phyloP scores from a whole-genome alignment of 2,888 invertebrate genomes.

The Lithodes maja region DNA sequence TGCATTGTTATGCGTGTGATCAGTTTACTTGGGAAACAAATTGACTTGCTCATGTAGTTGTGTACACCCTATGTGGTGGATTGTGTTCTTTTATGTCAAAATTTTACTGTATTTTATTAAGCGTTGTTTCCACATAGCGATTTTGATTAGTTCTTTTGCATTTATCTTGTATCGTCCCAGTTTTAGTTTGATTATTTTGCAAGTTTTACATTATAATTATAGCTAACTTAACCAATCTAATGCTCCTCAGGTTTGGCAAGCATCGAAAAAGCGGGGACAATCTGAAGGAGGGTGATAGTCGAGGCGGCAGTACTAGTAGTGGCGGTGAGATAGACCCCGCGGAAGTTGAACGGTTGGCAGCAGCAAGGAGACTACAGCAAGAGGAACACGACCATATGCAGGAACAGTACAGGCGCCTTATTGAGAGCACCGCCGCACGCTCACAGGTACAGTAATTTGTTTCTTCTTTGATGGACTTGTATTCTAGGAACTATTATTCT shows the following conservation, averaged over 20 bases:
- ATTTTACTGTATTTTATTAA: too few relatives aligned
- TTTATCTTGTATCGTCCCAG: too few relatives aligned
- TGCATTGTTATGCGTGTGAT: too few relatives aligned
- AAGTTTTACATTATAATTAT: not conserved
- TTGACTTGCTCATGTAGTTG: too few relatives aligned
- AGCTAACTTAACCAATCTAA: not conserved
- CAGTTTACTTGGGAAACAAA: too few relatives aligned
- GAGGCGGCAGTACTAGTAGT: conserved; percentile 61
- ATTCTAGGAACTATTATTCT: too few relatives aligned
- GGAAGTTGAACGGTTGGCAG: conserved; percentile 76
- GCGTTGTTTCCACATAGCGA: too few relatives aligned
- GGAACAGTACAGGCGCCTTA: conserved; percentile 75
- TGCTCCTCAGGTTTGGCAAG: conserved; percentile 79
- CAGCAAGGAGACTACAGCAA: conserved; percentile 72
- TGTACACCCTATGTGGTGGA: too few relatives aligned
- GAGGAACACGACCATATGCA: conserved; percentile 75
- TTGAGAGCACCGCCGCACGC: conserved; percentile 72
- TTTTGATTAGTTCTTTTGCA: too few relatives aligned
- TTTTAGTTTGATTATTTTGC: too few relatives aligned
- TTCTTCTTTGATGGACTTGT: not conserved
- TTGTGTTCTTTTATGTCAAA: too few relatives aligned
- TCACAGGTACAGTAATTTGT: conserved; percentile 50
- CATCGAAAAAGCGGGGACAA: conserved; percentile 77
- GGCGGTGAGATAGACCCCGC: conserved; percentile 67
- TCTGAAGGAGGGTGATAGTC: conserved; percentile 58